These are phyloP conservation scores for Deladenus siricidicola DNA, from an alignment of 2,888 invertebrate species.

Conservation along the genomic window DNA sequence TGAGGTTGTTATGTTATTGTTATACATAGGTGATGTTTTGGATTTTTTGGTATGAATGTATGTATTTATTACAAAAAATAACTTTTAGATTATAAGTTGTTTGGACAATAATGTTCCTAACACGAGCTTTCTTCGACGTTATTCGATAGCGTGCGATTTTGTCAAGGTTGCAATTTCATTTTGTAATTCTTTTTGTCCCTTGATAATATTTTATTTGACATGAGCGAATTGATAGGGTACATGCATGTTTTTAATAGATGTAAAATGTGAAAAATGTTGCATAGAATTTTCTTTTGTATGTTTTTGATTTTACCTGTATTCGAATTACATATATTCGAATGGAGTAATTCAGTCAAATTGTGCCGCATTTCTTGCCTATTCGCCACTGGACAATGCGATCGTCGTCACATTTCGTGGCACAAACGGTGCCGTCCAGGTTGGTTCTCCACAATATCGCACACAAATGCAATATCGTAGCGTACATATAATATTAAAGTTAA, in stretches of 20 bases:
- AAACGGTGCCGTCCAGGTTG: constrained; percentile 18
- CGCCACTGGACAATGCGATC: constrained; percentile 17
- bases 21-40: background rate
- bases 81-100: constrained; percentile 12
- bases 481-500: no score
- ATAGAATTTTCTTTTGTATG: no score
- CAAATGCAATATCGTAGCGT: background rate
- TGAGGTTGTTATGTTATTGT: background rate
- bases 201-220: background rate
- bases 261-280: no score
- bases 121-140: constrained; percentile 9
- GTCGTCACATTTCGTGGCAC: constrained; percentile 20
- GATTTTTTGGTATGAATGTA: no score
- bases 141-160: constrained; percentile 13
- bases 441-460: no score
- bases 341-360: constrained; percentile 15
- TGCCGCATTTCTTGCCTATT: constrained; percentile 13
- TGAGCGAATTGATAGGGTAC: no score
- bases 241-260: no score
- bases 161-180: constrained; percentile 7
- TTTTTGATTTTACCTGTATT: no score
- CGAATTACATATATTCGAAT: no score
- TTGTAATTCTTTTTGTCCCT: background rate
- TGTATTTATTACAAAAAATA: background rate
- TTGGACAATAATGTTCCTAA: constrained; percentile 13